A percentile compares a stretch with the other conserved stretches of the same genome.
Evolutionary conservation across 2,113 vertebrate species (phyloP).

Genomic region (Malaclemys terrapin): DNA sequence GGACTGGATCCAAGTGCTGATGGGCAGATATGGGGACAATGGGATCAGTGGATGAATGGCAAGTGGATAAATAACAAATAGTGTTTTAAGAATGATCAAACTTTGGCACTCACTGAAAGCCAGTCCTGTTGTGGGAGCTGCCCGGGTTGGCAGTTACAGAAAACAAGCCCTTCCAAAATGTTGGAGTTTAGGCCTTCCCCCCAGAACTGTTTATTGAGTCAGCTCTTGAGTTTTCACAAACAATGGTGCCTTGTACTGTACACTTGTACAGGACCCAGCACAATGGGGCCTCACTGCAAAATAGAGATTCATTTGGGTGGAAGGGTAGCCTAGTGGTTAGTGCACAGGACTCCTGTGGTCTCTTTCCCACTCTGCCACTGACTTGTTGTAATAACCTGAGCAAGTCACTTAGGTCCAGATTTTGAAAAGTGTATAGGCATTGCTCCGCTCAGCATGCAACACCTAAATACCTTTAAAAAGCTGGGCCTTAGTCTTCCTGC

Average conservation of each 20-base stretch:
- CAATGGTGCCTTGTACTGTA: neutral
- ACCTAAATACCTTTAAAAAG: neutral
- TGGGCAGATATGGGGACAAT: neutral
- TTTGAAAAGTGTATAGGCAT: neutral
- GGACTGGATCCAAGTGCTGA: neutral
- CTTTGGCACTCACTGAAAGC: neutral
- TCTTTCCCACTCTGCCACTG: neutral
- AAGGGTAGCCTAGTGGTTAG: neutral
- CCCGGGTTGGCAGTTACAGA: fast-evolving
- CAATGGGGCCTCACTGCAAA: neutral
- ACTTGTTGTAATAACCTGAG: neutral
- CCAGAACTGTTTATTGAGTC: neutral
- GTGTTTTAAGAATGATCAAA: neutral
- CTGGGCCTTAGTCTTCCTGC: neutral
- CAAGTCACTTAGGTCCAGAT: neutral
- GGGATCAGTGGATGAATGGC: neutral
- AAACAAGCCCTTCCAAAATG: neutral
- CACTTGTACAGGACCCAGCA: neutral
- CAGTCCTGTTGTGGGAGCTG: neutral
- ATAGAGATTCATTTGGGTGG: neutral
- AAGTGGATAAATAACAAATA: neutral
- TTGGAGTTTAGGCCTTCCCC: neutral
- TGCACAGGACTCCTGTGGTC: fast-evolving
- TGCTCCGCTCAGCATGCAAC: neutral
- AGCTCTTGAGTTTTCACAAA: neutral